phyloP scores from a whole-genome alignment of 2,888 invertebrate species.

The Ennomos fuscantarius region DNA sequence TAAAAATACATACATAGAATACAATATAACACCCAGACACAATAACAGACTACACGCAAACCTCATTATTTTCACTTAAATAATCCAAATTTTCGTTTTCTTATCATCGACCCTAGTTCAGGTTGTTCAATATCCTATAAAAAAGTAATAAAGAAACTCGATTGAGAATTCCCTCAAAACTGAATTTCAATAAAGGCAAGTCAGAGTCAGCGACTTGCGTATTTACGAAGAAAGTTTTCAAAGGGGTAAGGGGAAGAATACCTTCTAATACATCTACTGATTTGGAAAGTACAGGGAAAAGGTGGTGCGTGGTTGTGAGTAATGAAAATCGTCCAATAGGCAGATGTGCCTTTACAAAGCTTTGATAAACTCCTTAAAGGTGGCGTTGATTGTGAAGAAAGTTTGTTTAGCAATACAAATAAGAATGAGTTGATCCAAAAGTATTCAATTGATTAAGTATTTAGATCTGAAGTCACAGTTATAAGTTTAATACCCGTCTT shows the following conservation, averaged over 20 bases:
- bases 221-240: constrained; percentile 63
- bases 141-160: constrained; percentile 67
- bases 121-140: constrained; percentile 22
- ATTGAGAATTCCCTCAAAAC: constrained; percentile 63
- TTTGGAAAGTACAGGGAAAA: constrained; percentile 75
- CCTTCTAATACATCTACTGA: constrained; percentile 53
- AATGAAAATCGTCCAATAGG: constrained; percentile 37
- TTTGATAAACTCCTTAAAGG: constrained; percentile 22
- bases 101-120: constrained; percentile 11
- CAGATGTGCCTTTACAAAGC: constrained; percentile 27
- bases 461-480: too few relatives aligned
- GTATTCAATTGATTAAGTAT: too few relatives aligned
- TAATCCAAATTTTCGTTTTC: constrained; percentile 24
- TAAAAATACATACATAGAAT: too few relatives aligned
- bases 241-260: constrained; percentile 70
- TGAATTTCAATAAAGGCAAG: constrained; percentile 70
- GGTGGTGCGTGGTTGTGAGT: constrained; percentile 67
- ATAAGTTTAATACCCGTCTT: too few relatives aligned
- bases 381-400: constrained; percentile 19
- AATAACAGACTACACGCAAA: too few relatives aligned
- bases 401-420: constrained; percentile 12
- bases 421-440: constrained; percentile 1
- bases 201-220: constrained; percentile 51
- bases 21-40: too few relatives aligned
- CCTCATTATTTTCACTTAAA: constrained; percentile 25